Evolutionary conservation across 1,140 invertebrate genomes (phyloP), one percentile per base, ranked within the genome.

Genomic region (Trypoxylus dichotomus): DNA sequence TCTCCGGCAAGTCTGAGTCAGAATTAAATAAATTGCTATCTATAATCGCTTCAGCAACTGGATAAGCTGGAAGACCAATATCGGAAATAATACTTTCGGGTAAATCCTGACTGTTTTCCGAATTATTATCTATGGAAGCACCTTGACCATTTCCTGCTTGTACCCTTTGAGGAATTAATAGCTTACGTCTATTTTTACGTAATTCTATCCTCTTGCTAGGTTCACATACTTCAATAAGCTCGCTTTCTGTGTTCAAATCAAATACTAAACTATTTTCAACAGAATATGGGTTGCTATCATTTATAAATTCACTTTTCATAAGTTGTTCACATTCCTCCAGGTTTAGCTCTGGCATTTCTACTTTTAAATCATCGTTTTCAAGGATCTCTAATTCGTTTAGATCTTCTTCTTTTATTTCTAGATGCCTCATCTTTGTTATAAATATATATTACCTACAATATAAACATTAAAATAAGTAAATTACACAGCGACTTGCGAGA

Each of bases 361-460:
- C 76, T 47, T 75, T 77, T 2, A 77, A 43, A 13, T 24, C 75
- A n/a, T 54, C 37, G 25, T 41, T 47, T 43, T 68, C 42, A 3
- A 43, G 19, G 25, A 29, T 21, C 10, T 43, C 41, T 19, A 75
- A 13, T 3, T 75, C 43, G 3, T 54, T 29, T 47, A 75, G 71
- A 19, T 74, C 78, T 74, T 80, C 79, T 63, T 76, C n/a, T 27
- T 79, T 77, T 24, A 79, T 77, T 43, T 80, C 79, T 76, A 80
- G 54, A 43, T 75, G 79, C 24, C 79, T 43, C 79, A 80, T 80
- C 25, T 21, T 78, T n/a, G 42, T 74, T 24, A 68, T 10, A 15
- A 24, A 13, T 74, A 19, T 37, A 2, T 41, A 24, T 6, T 54
- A 54, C 47, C 47, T 54, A 54, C 13, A 54, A 54, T 19, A 54